Evolutionary conservation across 2,797 vertebrate species (phyloP).

Genomic region (Cheirogaleus major): DNA sequence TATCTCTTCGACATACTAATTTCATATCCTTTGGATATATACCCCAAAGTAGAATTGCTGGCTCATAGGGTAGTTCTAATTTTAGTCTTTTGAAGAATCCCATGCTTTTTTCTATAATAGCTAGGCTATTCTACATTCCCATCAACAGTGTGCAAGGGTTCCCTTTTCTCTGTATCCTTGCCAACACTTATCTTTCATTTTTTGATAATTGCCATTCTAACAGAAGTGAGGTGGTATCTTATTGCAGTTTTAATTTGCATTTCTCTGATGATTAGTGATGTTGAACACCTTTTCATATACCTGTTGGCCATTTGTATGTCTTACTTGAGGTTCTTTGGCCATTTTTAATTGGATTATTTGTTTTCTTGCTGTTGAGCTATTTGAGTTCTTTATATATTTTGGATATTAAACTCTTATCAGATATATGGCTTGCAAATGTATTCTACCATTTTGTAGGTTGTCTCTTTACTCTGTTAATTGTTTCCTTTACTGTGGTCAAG

Average conservation of each 20-base stretch:
- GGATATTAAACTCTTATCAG: not conserved
- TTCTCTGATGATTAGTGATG: not conserved
- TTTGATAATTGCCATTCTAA: not conserved
- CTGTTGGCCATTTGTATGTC: not conserved
- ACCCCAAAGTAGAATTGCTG: not conserved
- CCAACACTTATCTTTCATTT: not conserved
- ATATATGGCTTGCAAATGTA: not conserved
- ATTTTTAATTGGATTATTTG: not conserved
- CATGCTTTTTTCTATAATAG: not conserved
- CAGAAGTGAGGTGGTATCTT: not conserved
- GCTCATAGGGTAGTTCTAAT: not conserved
- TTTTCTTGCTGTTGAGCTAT: not conserved
- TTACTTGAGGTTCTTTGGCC: not conserved
- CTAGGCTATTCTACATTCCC: not conserved
- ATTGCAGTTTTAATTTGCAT: not conserved
- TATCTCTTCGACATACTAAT: not conserved
- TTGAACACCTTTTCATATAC: not conserved
- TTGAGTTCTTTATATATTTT: not conserved
- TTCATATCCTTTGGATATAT: not conserved
- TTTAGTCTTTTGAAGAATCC: not conserved
- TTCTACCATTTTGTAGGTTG: not conserved
- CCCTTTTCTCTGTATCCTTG: not conserved
- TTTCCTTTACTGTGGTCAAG: not conserved
- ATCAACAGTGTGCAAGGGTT: not conserved
- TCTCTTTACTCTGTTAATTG: not conserved